Evolutionary conservation across 53 echinoderm and acorn worm species (phyloP).

Genomic region (Echinarachnius parma): DNA sequence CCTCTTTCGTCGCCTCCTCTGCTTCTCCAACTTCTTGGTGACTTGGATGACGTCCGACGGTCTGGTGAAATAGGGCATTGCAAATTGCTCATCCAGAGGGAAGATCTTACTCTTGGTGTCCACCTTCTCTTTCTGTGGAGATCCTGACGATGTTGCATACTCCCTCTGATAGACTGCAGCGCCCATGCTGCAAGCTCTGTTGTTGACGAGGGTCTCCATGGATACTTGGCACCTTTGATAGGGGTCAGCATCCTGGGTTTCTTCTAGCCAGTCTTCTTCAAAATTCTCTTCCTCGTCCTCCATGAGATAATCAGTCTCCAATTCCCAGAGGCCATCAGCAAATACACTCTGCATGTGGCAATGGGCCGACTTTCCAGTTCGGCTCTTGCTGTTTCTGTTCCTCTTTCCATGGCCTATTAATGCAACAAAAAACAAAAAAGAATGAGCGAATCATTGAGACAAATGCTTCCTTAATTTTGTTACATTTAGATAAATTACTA

Average conservation of each 20-base stretch:
- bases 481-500: no score
- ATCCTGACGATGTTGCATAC: neutral
- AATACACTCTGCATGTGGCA: conserved; percentile 2
- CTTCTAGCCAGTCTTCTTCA: conserved; percentile 17
- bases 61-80: neutral
- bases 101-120: conserved; percentile 26
- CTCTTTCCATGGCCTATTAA: neutral
- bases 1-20: neutral
- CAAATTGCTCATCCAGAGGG: neutral
- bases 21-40: neutral
- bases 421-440: no score
- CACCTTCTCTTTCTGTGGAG: neutral
- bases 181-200: neutral
- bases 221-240: neutral
- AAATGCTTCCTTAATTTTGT: no score
- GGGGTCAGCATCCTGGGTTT: conserved; percentile 14
- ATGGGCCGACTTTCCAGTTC: conserved; percentile 12
- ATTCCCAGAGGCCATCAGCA: conserved; percentile 13
- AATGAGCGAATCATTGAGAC: no score
- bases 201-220: conserved; percentile 9
- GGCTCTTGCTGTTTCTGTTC: conserved; percentile 26
- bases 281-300: conserved; percentile 4
- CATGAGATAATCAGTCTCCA: neutral
- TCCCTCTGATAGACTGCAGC: neutral
- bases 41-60: neutral